Base-by-base conservation (phyloP, 1,140 invertebrate species). In the Drosophila lowei region DNA sequence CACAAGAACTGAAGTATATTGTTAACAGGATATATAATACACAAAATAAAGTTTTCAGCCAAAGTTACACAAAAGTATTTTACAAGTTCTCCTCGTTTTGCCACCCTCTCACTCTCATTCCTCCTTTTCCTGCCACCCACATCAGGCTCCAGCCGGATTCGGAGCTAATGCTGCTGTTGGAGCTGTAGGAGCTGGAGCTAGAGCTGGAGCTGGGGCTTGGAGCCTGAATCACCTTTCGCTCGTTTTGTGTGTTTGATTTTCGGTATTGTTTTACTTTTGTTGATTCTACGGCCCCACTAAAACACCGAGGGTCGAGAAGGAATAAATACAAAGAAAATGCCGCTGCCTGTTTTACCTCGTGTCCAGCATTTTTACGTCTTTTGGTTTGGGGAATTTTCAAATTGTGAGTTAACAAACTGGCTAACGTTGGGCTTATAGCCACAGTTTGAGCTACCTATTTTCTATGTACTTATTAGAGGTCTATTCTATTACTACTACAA, bases 61-160 rank as follows among this genome's bases (percentile, higher is more conserved):
- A 88, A 88, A 88, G 83, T 88, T 88, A 88, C 84, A 88, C 83
- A 88, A 88, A 88, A 88, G 83, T 88, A 88, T 88, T 88, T 88
- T 77, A 77, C 83, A 88, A 88, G 84, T 88, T 80, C 74, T 81
- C 49, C 74, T 48, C 64, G 56, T 11, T 53, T 23, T 41, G 53
- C 18, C 55, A 49, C 48, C 25, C 47, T 8, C 28, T 25, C 16
- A 3, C 3, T 6, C 28, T 21, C 16, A 3, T 2, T 13, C 11
- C 8, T 44, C 28, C 34, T 11, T 18, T 42, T 43, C 8, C 38
- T 38, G 34, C 34, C 34, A 13, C 34, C 34, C 34, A 38, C 34
- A 38, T 13, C 34, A 38, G 11, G 34, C 13, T 38, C 34, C 34
- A 38, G 9, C 11, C 34, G 4, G 11, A 30, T 55, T 50, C 65